These are phyloP conservation scores for Lasioglossum oenotherae DNA, from an alignment of 2,888 invertebrate genomes.

Conservation along the genomic window DNA sequence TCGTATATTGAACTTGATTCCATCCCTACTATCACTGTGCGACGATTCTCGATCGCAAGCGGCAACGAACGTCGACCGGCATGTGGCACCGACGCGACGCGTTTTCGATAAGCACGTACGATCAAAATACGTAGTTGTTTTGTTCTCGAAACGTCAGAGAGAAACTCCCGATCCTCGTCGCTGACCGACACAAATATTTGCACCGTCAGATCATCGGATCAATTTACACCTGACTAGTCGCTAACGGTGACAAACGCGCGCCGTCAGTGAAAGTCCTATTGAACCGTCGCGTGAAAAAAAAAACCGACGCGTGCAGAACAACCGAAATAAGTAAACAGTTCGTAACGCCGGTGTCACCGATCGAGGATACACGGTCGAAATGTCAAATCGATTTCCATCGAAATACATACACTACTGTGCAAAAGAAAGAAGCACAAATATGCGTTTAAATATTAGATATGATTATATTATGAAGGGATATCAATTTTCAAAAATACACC, in stretches of 20 bases:
- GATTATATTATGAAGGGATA: no score
- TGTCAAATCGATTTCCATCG: background rate
- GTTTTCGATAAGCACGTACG: no score
- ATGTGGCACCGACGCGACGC: no score
- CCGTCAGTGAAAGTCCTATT: conserved; percentile 24
- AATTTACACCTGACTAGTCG: background rate
- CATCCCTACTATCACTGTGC: no score
- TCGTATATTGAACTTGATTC: no score
- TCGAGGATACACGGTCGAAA: background rate
- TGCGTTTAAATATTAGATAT: no score
- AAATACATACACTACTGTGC: no score
- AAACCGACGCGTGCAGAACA: background rate
- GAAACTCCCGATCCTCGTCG: background rate
- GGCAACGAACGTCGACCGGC: no score
- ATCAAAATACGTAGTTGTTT: background rate
- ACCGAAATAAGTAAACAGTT: background rate
- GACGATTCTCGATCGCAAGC: no score
- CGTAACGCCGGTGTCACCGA: background rate
- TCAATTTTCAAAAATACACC: no score
- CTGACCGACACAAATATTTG: background rate
- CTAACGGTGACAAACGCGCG: background rate
- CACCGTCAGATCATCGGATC: background rate
- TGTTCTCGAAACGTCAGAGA: background rate
- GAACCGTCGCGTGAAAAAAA: background rate
- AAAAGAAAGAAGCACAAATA: no score